Conservation (phyloP, 37 sponge, comb jelly and placozoan genomes). For the Halichondria panicea region DNA sequence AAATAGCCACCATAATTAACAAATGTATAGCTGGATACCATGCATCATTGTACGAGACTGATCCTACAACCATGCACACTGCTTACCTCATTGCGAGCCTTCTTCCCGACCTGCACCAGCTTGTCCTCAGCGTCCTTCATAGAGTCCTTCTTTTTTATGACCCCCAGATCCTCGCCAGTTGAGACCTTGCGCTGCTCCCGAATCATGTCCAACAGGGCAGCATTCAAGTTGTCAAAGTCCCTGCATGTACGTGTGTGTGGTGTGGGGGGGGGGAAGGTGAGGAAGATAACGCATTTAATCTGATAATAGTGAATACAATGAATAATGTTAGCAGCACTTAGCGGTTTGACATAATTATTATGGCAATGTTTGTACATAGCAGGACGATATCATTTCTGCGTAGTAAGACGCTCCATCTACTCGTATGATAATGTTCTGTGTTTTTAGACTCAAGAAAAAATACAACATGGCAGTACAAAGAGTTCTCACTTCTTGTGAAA, state of each 20-base stretch:
- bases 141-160: slow-evolving; percentile 5
- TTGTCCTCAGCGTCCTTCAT: neutral
- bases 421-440: neutral
- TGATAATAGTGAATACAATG: neutral
- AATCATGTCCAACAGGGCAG: no score
- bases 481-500: slow-evolving; percentile 27
- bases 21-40: no score
- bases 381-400: neutral
- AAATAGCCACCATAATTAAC: no score
- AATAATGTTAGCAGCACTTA: no score
- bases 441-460: neutral
- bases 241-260: no score
- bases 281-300: neutral
- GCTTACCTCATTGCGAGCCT: slow-evolving; percentile 23
- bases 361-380: no score
- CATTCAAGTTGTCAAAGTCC: neutral
- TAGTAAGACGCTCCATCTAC: no score
- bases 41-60: no score
- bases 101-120: slow-evolving; percentile 1
- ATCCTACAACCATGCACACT: no score
- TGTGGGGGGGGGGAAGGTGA: slow-evolving; percentile 3
- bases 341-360: no score
- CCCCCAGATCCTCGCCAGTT: no score
- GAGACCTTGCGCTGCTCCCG: no score
- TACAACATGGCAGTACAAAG: neutral